Conservation (phyloP, 2,888 invertebrate species). For the Eupithecia vulgata region DNA sequence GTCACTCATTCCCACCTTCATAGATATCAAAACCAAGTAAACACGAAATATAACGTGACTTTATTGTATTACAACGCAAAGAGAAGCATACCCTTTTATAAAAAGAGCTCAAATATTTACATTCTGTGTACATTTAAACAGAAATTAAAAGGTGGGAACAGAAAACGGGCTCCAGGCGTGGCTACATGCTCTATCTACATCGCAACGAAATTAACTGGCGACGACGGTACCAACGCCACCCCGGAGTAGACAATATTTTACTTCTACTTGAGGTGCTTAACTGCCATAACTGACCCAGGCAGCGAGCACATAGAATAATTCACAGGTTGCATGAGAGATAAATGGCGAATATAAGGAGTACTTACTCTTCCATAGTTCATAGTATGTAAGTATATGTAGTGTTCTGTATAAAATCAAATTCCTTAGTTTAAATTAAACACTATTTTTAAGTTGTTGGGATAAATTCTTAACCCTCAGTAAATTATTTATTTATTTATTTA, state of each 20-base stretch:
- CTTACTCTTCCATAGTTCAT: background rate
- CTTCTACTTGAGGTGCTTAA: slow-evolving; percentile 59
- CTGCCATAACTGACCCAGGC: slow-evolving; percentile 53
- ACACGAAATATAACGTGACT: slow-evolving; percentile 36
- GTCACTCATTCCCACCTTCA: slow-evolving; percentile 14
- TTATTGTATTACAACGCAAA: slow-evolving; percentile 44
- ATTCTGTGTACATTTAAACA: slow-evolving; percentile 61
- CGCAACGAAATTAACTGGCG: slow-evolving; percentile 72
- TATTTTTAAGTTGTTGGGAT: no score
- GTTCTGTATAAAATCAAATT: no score
- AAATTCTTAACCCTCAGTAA: no score
- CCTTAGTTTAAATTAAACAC: no score
- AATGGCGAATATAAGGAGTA: background rate
- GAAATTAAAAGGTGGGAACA: slow-evolving; percentile 70
- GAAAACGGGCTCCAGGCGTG: slow-evolving; percentile 62
- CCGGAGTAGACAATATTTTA: slow-evolving; percentile 41
- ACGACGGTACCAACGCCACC: slow-evolving; percentile 47
- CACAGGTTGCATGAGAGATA: slow-evolving; percentile 1
- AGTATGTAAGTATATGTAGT: no score
- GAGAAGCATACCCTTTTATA: slow-evolving; percentile 43
- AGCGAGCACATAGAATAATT: background rate
- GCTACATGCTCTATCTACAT: slow-evolving; percentile 78
- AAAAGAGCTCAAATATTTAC: slow-evolving; percentile 56
- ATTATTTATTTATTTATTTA: no score
- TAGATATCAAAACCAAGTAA: slow-evolving; percentile 35